Conservation (phyloP, 1,140 invertebrate genomes). For the Lasioglossum baleicum region DNA sequence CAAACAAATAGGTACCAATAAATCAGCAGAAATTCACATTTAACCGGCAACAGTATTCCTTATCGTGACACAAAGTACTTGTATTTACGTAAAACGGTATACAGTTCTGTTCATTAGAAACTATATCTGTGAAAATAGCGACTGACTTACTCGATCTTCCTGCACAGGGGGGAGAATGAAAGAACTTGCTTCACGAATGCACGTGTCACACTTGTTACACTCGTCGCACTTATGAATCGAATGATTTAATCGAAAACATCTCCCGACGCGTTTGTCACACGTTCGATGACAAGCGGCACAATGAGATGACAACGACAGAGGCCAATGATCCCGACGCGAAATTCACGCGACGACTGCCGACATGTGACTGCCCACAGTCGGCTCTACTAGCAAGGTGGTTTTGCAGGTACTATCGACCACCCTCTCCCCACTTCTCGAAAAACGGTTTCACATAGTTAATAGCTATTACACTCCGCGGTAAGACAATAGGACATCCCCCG, state of each 20-base stretch:
- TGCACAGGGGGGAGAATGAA: too few species aligned
- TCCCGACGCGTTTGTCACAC: neutral
- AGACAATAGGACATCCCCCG: too few species aligned
- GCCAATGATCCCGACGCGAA: neutral
- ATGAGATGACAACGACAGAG: slow-evolving; percentile 20
- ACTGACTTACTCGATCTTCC: neutral
- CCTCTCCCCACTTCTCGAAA: slow-evolving; percentile 60
- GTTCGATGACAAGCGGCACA: slow-evolving; percentile 1
- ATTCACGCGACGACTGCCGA: slow-evolving; percentile 57
- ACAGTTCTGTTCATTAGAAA: neutral
- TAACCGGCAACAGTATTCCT: too few species aligned
- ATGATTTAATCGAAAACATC: neutral
- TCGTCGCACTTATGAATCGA: too few species aligned
- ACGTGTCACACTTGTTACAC: neutral
- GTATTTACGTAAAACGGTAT: neutral
- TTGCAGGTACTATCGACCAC: slow-evolving; percentile 72
- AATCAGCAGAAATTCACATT: too few species aligned
- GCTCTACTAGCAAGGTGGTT: slow-evolving; percentile 67
- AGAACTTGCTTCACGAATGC: neutral
- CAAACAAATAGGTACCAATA: too few species aligned
- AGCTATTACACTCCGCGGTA: too few species aligned
- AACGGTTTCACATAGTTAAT: slow-evolving; percentile 41
- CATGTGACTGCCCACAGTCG: slow-evolving; percentile 71
- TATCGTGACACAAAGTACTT: too few species aligned
- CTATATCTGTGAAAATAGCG: neutral